Base-by-base conservation (phyloP, 1,140 invertebrate genomes). In the Battus philenor region DNA sequence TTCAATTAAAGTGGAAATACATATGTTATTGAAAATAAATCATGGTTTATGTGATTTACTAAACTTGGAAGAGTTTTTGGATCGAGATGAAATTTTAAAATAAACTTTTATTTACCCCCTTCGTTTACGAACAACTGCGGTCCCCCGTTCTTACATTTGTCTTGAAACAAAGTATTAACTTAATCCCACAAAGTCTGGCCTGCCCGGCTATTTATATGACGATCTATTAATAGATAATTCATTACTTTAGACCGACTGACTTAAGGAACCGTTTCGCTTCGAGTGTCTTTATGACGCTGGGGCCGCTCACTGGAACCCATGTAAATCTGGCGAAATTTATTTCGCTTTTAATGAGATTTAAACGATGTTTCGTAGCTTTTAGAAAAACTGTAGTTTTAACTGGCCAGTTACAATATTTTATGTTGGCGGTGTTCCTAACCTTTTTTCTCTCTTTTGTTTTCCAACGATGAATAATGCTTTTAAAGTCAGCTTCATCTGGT, bases 161-260 rank as follows among this genome's bases (percentile, higher is more conserved):
- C 30, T 32, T n/a, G 32, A 39, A 16, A 17, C 38, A 41, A 41
- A 41, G 38, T 41, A 29, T 41, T 41, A 41, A 27, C 22, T 41
- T 41, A 29, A 41, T 41, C 22, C 38, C 38, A 29, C 38, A 41
- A 41, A 41, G 38, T 41, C 38, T 41, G 38, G 38, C 9, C 24
- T 29, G 22, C 16, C 38, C 1, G 10, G 5, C 18, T 41, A 41
- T 41, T 39, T 27, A 39, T 39, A 39, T 39, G 16, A 10, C 1
- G 1, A 12, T 41, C 24, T 41, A 41, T 29, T 41, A 15, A 41
- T 41, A 41, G 15, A 41, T 41, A 41, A 41, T 41, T 15, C 36
- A 39, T 27, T 41, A 29, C 22, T 33, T 33, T 33, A 38, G 13
- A 10, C 38, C 24, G 24, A 27, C 12, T 16, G 31, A 33, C 24